Evolutionary conservation across 1,140 invertebrate genomes (phyloP).

Genomic region (Tyrophagus putrescentiae): DNA sequence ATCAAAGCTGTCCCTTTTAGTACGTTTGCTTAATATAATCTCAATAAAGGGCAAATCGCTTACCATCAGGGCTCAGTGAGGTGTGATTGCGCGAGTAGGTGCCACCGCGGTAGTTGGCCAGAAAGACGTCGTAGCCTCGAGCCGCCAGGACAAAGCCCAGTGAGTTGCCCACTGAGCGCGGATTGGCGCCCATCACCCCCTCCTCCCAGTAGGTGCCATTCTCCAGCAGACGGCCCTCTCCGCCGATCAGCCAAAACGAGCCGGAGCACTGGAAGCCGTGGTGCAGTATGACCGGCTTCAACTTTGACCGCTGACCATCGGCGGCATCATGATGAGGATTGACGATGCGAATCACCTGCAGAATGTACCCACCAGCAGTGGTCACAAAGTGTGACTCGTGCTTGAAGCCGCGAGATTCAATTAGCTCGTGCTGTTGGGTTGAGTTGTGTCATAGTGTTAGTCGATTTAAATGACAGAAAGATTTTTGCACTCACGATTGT

Average conservation of each 20-base stretch:
- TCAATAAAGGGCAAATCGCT: background rate
- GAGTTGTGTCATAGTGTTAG: no score
- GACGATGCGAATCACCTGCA: conserved; percentile 19
- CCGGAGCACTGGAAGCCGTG: conserved; percentile 60
- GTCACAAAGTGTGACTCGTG: conserved; percentile 20
- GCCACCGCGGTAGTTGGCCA: conserved; percentile 33
- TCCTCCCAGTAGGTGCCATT: conserved; percentile 6
- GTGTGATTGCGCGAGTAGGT: conserved; percentile 29
- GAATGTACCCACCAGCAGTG: conserved; percentile 21
- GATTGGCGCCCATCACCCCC: background rate
- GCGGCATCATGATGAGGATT: conserved; percentile 6
- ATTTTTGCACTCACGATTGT: no score
- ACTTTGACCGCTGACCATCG: background rate
- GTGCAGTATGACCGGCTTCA: conserved; percentile 43
- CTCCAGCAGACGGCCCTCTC: conserved; percentile 25
- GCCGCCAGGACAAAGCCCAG: conserved; percentile 29
- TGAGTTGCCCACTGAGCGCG: conserved; percentile 2
- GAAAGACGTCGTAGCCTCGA: conserved; percentile 33
- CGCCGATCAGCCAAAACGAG: conserved; percentile 54
- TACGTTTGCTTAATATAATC: background rate
- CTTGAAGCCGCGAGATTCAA: conserved; percentile 22
- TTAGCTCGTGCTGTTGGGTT: conserved; percentile 17
- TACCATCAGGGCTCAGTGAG: conserved; percentile 26
- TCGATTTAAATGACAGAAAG: no score
- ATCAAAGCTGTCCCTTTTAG: background rate